phyloP scores from a whole-genome alignment of 2,888 invertebrate genomes.

The Callosobruchus maculatus region DNA sequence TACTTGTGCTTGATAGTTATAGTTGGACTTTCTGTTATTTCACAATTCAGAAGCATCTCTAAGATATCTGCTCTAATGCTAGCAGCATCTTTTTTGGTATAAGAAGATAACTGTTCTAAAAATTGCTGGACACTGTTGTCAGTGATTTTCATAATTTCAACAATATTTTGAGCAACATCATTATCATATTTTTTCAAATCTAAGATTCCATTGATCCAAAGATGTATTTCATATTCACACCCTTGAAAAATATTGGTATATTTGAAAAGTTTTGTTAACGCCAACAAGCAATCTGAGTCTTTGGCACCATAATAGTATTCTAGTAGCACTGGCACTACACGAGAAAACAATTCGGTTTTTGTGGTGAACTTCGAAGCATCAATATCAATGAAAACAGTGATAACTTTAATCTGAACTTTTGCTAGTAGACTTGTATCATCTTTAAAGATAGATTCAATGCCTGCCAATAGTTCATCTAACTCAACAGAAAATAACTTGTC shows the following conservation, averaged over 20 bases:
- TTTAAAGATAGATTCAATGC: conserved; percentile 9
- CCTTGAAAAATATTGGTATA: conserved; percentile 64
- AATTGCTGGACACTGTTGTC: conserved; percentile 30
- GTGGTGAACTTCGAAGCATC: conserved; percentile 42
- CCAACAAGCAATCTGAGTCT: conserved; percentile 28
- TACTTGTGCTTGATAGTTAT: conserved; percentile 17
- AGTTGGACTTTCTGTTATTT: conserved; percentile 4
- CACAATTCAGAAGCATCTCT: conserved; percentile 10
- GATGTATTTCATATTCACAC: conserved; percentile 61
- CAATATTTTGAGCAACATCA: conserved; percentile 34
- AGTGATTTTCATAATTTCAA: conserved; percentile 25
- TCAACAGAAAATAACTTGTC: conserved; percentile 32
- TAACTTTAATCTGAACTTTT: conserved; percentile 45
- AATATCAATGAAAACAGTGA: conserved; percentile 44
- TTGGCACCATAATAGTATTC: conserved; percentile 50
- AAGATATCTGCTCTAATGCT: conserved; percentile 16
- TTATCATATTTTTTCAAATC: conserved; percentile 31
- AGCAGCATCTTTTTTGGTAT: background rate
- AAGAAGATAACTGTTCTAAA: conserved; percentile 23
- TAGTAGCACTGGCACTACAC: conserved; percentile 32
- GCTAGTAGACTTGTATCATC: conserved; percentile 18
- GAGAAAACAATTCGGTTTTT: conserved; percentile 31
- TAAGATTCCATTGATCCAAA: conserved; percentile 52
- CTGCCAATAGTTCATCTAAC: conserved; percentile 20
- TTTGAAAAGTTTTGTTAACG: conserved; percentile 56